phyloP scores from a whole-genome alignment of 2,797 vertebrate genomes.

The Fundulus diaphanus region DNA sequence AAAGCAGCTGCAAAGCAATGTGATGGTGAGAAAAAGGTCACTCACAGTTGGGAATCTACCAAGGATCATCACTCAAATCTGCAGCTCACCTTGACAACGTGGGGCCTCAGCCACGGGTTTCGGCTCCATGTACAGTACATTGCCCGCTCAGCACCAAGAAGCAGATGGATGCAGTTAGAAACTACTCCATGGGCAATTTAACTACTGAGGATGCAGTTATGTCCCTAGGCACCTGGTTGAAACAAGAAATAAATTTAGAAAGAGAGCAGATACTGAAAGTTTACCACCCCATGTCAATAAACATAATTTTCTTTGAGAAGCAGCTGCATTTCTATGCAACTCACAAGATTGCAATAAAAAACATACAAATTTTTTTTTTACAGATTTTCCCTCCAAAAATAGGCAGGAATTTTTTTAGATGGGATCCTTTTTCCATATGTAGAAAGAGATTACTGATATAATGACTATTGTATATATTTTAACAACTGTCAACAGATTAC shows the following conservation, averaged over 20 bases:
- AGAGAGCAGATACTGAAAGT: not conserved
- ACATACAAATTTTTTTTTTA: not conserved
- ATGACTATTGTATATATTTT: not conserved
- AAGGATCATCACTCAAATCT: not conserved
- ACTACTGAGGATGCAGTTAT: not conserved
- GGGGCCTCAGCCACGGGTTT: not conserved
- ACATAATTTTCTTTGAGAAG: not conserved
- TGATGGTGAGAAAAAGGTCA: not conserved
- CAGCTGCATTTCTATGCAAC: not conserved
- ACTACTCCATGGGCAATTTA: not conserved
- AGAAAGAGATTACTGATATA: not conserved
- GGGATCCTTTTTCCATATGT: not conserved
- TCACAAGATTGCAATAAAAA: not conserved
- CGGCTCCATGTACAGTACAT: not conserved
- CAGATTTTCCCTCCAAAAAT: not conserved
- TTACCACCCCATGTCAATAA: not conserved
- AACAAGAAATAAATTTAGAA: not conserved
- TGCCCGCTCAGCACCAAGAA: not conserved
- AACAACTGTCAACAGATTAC: not conserved
- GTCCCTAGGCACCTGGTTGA: not conserved
- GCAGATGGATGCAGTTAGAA: slow-evolving; percentile 7
- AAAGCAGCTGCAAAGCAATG: not conserved
- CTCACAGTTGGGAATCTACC: not conserved
- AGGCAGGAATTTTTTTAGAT: not conserved
- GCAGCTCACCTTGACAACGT: not conserved